Percentiles rank a stretch among this genome's conserved stretches.
Conservation (phyloP, 2,888 invertebrate genomes). For the Trissolcus japonicus region DNA sequence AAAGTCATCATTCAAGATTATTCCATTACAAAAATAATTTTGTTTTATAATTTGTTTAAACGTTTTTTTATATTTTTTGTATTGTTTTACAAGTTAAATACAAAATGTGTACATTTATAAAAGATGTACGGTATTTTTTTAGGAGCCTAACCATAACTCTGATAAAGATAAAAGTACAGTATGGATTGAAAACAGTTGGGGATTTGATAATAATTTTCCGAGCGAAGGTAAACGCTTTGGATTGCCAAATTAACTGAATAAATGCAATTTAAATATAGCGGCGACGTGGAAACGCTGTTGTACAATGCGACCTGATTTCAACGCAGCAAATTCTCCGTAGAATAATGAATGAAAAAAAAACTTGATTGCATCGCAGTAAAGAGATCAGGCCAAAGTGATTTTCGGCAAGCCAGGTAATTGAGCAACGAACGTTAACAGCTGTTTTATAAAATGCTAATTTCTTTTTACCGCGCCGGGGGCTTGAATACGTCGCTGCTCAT, state of each 20-base stretch:
- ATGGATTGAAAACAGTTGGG: neutral
- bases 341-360: constrained; percentile 20
- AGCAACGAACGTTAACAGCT: constrained; percentile 59
- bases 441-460: constrained; percentile 59
- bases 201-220: neutral
- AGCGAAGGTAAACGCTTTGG: no score
- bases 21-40: neutral
- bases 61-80: no score
- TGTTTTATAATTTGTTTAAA: no score
- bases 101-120: neutral
- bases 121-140: no score
- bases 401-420: constrained; percentile 56
- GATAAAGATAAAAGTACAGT: neutral
- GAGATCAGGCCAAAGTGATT: constrained; percentile 55
- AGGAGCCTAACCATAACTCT: no score
- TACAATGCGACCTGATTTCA: constrained; percentile 39
- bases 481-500: constrained; percentile 54
- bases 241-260: constrained; percentile 3
- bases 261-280: constrained; percentile 22
- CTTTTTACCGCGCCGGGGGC: constrained; percentile 50
- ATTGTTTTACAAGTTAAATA: no score
- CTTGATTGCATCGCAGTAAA: constrained; percentile 45
- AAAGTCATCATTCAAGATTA: neutral
- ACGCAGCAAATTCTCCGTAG: constrained; percentile 33
- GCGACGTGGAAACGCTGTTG: constrained; percentile 13